Percentiles rank a stretch among this genome's conserved stretches.
Conservation (phyloP, 2,888 invertebrate species). For the Agrotis segetum region DNA sequence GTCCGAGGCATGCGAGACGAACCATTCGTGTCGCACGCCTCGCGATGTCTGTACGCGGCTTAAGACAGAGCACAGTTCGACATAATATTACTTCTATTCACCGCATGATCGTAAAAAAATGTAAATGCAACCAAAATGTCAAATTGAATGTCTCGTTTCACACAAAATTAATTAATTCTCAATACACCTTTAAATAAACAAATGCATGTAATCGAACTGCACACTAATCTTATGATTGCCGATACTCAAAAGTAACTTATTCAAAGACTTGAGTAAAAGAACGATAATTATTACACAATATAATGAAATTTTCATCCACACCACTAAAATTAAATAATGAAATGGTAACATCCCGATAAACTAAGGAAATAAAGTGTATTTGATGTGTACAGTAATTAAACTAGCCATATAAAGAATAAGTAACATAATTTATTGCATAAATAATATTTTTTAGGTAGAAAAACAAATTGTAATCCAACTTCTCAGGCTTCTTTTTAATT, state of each 20-base stretch:
- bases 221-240: slow-evolving; percentile 8
- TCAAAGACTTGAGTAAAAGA: slow-evolving; percentile 33
- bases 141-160: not conserved
- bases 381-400: slow-evolving; percentile 19
- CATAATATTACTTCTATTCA: not conserved
- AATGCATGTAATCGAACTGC: slow-evolving; percentile 35
- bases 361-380: slow-evolving; percentile 28
- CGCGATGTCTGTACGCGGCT: no score
- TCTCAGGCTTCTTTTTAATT: not conserved
- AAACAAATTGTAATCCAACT: not conserved
- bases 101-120: not conserved
- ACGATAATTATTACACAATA: slow-evolving; percentile 18
- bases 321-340: slow-evolving; percentile 53
- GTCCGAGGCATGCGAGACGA: no score
- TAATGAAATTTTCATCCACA: slow-evolving; percentile 43
- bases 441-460: slow-evolving; percentile 28
- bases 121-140: slow-evolving; percentile 10
- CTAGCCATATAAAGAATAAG: slow-evolving; percentile 25
- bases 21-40: no score
- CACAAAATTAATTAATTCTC: slow-evolving; percentile 14
- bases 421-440: slow-evolving; percentile 23
- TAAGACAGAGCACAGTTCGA: slow-evolving; percentile 31
- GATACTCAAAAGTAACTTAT: slow-evolving; percentile 12
- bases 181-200: not conserved
- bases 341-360: slow-evolving; percentile 62